Evolutionary conservation across 2,888 invertebrate genomes (phyloP).

Genomic region (Dryadula phaetusa): DNA sequence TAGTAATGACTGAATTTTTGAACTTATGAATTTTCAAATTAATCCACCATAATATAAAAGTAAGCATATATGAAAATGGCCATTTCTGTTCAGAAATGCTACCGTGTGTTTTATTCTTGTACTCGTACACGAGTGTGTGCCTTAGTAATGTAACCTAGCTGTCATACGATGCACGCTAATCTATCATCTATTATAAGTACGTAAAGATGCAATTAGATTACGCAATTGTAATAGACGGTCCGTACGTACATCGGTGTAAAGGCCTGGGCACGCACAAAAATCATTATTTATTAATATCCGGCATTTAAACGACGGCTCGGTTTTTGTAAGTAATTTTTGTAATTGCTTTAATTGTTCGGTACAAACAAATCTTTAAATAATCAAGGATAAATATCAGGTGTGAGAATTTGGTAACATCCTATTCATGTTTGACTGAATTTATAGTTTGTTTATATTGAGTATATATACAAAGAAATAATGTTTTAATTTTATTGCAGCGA

Average conservation of each 20-base stretch:
- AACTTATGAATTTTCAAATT: neutral
- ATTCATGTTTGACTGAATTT: neutral
- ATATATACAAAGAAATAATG: neutral
- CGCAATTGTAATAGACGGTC: constrained; percentile 29
- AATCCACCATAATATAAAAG: neutral
- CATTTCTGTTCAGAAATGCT: neutral
- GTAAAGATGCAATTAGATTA: constrained; percentile 41
- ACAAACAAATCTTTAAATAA: constrained; percentile 35
- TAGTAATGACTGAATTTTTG: too few species aligned
- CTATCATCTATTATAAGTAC: constrained; percentile 31
- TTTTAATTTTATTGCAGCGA: neutral
- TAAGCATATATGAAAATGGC: neutral
- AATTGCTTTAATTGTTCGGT: constrained; percentile 50
- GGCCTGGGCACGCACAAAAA: constrained; percentile 59
- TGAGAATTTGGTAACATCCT: constrained; percentile 28
- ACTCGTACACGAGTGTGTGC: constrained; percentile 4
- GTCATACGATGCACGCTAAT: constrained; percentile 34
- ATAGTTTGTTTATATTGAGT: neutral
- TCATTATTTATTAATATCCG: constrained; percentile 65
- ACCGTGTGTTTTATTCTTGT: constrained; percentile 14
- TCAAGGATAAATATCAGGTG: constrained; percentile 34
- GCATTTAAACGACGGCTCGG: constrained; percentile 53
- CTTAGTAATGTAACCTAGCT: constrained; percentile 23
- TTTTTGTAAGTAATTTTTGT: constrained; percentile 52
- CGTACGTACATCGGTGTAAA: constrained; percentile 20